phyloP scores from a whole-genome alignment of 2,888 invertebrate genomes.

The Salticus scenicus region DNA sequence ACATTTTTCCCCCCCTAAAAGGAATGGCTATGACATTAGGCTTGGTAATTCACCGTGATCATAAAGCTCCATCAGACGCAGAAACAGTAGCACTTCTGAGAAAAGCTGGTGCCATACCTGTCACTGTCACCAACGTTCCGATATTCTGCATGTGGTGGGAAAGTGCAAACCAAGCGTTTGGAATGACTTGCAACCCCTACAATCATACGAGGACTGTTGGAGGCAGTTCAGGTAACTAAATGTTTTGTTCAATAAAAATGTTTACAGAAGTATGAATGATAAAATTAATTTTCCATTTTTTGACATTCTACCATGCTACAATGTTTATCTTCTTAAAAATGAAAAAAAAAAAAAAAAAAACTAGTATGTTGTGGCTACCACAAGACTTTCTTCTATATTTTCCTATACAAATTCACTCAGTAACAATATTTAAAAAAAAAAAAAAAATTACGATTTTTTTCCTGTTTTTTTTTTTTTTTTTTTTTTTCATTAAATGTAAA shows the following conservation, averaged over 20 bases:
- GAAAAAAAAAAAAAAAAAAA: too few relatives aligned
- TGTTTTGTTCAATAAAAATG: neutral
- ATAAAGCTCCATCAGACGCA: slow-evolving; percentile 82
- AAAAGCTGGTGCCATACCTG: slow-evolving; percentile 85
- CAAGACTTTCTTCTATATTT: too few relatives aligned
- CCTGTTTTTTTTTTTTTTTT: too few relatives aligned
- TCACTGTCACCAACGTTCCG: slow-evolving; percentile 79
- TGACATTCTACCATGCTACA: too few relatives aligned
- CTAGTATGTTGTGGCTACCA: too few relatives aligned
- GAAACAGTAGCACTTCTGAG: slow-evolving; percentile 80
- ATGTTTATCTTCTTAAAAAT: too few relatives aligned
- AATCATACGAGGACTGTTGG: slow-evolving; percentile 84
- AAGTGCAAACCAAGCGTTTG: slow-evolving; percentile 85
- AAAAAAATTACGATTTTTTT: too few relatives aligned
- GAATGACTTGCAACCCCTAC: slow-evolving; percentile 89
- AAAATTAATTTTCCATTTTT: too few relatives aligned
- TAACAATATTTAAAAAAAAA: too few relatives aligned
- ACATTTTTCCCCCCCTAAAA: neutral
- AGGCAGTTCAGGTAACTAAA: slow-evolving; percentile 88
- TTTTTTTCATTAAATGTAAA: too few relatives aligned
- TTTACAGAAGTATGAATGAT: neutral
- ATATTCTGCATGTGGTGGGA: slow-evolving; percentile 85
- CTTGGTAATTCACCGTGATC: slow-evolving; percentile 75
- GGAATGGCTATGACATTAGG: slow-evolving; percentile 1
- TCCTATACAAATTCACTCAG: too few relatives aligned